These are phyloP conservation scores for Lycocerus yunnanus DNA, from an alignment of 2,888 invertebrate species.

Conservation along the genomic window DNA sequence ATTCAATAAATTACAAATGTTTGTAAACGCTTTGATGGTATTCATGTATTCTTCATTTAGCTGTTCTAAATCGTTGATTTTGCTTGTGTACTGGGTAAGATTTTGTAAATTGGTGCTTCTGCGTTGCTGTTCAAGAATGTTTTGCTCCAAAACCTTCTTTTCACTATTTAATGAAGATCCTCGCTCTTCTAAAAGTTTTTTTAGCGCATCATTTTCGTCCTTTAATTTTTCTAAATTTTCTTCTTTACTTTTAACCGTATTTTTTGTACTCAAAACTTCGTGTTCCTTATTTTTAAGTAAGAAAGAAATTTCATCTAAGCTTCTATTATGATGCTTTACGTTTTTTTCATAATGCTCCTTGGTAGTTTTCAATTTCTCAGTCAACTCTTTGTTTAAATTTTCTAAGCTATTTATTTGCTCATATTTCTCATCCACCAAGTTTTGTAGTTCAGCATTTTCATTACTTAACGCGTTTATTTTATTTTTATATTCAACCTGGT, in stretches of 20 bases:
- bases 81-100: background rate
- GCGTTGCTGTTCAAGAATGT: background rate
- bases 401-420: conserved; percentile 20
- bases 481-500: background rate
- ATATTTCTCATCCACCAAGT: conserved; percentile 16
- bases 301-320: background rate
- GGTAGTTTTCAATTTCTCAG: conserved; percentile 8
- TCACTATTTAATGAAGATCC: background rate
- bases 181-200: background rate
- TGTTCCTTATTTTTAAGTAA: conserved; percentile 9
- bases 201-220: conserved; percentile 2
- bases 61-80: background rate
- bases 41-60: background rate
- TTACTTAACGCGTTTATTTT: conserved; percentile 16
- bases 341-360: background rate
- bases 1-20: background rate
- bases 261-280: background rate
- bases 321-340: background rate
- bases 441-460: conserved; percentile 19
- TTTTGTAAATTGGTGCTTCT: background rate
- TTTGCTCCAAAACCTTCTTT: background rate
- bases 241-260: background rate
- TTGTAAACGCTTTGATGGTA: background rate
- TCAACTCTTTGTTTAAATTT: conserved; percentile 9
- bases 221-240: background rate